Evolutionary conservation across 2,113 vertebrate species (phyloP).

Genomic region (Anolis sagrei): DNA sequence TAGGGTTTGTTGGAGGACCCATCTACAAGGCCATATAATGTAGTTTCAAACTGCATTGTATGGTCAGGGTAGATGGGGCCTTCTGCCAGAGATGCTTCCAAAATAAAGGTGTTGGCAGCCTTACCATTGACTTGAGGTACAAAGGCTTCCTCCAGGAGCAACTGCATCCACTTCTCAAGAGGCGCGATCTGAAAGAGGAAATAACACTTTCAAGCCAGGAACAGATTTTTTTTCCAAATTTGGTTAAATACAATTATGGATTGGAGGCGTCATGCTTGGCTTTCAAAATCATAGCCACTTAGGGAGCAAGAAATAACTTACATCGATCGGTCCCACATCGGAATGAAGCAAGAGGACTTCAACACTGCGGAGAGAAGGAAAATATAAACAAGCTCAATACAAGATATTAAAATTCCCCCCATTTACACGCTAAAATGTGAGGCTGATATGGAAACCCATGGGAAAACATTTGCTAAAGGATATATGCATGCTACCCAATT

Average conservation of each 20-base stretch:
- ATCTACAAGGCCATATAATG: no score
- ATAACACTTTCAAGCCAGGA: no score
- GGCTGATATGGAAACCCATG: neutral
- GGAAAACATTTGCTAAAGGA: neutral
- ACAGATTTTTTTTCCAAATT: no score
- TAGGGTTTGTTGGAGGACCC: no score
- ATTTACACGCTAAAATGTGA: neutral
- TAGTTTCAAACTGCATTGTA: no score
- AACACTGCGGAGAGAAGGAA: neutral
- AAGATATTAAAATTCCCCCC: no score
- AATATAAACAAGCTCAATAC: neutral
- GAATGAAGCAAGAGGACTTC: neutral
- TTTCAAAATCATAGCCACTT: neutral
- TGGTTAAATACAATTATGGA: neutral
- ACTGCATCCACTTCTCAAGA: neutral
- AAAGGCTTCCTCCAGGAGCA: neutral
- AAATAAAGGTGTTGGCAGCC: neutral
- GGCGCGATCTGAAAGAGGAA: neutral
- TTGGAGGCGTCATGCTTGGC: neutral
- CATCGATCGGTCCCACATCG: neutral
- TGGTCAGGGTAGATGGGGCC: no score
- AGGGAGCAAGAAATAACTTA: neutral
- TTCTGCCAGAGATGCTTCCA: neutral
- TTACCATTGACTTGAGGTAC: conserved; percentile 13
- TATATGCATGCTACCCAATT: no score